A percentile compares a stretch with the other conserved stretches of the same genome.
Evolutionary conservation across 2,113 vertebrate species (phyloP).

Genomic region (Cephalopterus ornatus): DNA sequence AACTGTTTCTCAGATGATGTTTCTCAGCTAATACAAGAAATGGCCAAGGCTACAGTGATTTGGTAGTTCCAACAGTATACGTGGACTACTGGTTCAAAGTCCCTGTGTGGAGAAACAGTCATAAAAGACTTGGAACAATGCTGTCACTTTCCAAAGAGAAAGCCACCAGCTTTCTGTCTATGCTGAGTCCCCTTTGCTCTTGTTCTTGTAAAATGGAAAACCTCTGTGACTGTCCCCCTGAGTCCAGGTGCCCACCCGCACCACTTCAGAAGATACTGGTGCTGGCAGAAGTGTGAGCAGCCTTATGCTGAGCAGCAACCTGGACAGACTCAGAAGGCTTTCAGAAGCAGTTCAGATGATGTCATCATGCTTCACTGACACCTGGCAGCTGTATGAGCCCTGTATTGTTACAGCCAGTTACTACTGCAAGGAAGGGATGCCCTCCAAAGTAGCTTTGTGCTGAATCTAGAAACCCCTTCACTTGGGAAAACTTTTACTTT

Average conservation of each 20-base stretch:
- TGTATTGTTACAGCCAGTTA: neutral
- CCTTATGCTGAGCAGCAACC: neutral
- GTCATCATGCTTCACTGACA: neutral
- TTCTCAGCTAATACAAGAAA: neutral
- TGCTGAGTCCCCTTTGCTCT: neutral
- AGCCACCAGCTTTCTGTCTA: neutral
- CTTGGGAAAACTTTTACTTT: neutral
- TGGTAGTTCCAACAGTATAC: neutral
- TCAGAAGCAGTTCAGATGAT: neutral
- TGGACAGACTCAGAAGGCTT: neutral
- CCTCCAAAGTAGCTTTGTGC: neutral
- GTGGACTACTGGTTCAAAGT: neutral
- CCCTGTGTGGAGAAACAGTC: neutral
- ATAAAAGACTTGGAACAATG: neutral
- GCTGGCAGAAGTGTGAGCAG: neutral
- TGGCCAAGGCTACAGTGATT: neutral
- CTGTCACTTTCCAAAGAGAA: neutral
- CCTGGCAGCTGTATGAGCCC: neutral
- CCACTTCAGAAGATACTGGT: neutral
- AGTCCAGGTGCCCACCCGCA: neutral
- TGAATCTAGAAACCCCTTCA: neutral
- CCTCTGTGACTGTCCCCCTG: neutral
- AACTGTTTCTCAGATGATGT: neutral
- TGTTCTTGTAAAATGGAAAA: neutral
- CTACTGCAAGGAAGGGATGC: neutral